phyloP scores from a whole-genome alignment of 1,140 invertebrate species.

The Tribolium madens region DNA sequence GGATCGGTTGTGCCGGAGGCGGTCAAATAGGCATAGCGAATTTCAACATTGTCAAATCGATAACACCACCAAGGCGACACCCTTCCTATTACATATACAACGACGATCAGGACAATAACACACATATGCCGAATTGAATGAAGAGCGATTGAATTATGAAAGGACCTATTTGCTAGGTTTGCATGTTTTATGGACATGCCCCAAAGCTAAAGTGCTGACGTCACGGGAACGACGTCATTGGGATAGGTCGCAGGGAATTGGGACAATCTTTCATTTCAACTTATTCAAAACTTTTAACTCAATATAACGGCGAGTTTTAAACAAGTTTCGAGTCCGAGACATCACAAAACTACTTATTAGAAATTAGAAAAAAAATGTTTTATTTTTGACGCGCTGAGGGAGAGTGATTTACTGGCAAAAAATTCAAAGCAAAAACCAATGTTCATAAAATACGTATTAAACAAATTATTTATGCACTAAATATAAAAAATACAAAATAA shows the following conservation, averaged over 20 bases:
- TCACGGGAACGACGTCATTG: constrained; percentile 56
- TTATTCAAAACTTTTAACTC: too few species aligned
- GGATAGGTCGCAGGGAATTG: constrained; percentile 50
- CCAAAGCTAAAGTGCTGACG: constrained; percentile 18
- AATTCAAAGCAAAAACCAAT: too few species aligned
- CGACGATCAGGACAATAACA: neutral
- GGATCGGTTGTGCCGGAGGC: constrained; percentile 14
- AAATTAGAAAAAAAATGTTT: too few species aligned
- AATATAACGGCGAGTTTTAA: too few species aligned
- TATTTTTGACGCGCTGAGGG: too few species aligned
- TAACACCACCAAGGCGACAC: neutral
- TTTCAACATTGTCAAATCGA: constrained; percentile 29
- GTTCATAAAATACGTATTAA: too few species aligned
- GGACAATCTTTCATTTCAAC: neutral
- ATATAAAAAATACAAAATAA: too few species aligned
- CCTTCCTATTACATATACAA: neutral
- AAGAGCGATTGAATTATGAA: constrained; percentile 12
- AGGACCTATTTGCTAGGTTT: constrained; percentile 1
- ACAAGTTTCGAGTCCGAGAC: too few species aligned
- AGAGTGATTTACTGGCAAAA: too few species aligned
- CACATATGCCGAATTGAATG: neutral
- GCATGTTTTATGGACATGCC: constrained; percentile 8
- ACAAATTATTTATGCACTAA: too few species aligned
- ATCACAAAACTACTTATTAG: too few species aligned
- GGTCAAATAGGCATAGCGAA: constrained; percentile 21